These are phyloP conservation scores for Corythaeola cristata DNA, from an alignment of 2,113 vertebrate species.

Conservation along the genomic window DNA sequence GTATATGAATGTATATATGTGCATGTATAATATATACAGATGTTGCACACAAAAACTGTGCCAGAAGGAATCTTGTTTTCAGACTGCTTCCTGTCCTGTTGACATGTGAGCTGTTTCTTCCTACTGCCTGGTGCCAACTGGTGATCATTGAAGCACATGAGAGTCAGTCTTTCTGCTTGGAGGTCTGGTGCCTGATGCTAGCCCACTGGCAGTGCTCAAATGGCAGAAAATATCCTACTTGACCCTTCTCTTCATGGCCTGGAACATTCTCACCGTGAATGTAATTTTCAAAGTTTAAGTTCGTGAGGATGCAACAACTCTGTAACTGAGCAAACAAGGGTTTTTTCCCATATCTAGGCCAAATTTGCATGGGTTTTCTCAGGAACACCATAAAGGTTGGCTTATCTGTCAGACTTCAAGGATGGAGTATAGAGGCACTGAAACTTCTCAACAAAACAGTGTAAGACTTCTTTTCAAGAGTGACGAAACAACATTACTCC, in stretches of 20 bases:
- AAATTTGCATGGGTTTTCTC: neutral
- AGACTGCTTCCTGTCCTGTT: neutral
- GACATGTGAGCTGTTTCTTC: neutral
- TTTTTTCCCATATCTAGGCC: neutral
- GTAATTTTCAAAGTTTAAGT: neutral
- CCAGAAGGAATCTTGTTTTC: neutral
- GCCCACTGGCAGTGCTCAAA: neutral
- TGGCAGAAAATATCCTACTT: neutral
- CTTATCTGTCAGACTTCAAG: neutral
- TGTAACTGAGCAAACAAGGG: neutral
- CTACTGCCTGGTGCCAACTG: neutral
- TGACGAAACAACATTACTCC: neutral
- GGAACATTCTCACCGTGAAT: neutral
- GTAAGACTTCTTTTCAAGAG: neutral
- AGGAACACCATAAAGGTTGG: neutral
- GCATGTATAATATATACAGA: neutral
- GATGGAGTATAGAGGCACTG: neutral
- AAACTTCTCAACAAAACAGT: neutral
- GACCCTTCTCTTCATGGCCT: neutral
- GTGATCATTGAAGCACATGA: neutral
- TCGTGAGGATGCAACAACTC: neutral
- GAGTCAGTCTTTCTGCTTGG: neutral
- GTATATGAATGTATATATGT: constrained; percentile 22
- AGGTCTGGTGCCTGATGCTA: neutral
- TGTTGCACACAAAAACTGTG: neutral